Percentiles rank a stretch among this genome's conserved stretches.
These are phyloP conservation scores for Leptarthrus brevirostris DNA, from an alignment of 2,888 invertebrate species.

Conservation along the genomic window DNA sequence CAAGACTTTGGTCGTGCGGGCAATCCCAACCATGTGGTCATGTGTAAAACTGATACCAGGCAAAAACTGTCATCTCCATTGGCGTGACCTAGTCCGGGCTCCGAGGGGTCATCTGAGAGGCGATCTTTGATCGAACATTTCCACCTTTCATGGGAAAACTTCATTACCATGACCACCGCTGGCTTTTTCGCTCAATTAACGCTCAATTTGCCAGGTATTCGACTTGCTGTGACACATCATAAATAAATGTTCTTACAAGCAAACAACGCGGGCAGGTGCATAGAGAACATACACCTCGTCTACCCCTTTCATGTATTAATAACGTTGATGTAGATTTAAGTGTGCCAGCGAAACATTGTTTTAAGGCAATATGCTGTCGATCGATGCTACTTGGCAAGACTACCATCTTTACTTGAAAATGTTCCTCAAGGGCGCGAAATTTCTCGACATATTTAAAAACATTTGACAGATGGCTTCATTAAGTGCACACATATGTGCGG, in stretches of 20 bases:
- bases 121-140: neutral
- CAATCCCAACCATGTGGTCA: conserved; percentile 5
- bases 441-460: conserved; percentile 34
- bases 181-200: conserved; percentile 1
- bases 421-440: conserved; percentile 34
- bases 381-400: conserved; percentile 3
- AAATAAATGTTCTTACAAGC: conserved; percentile 29
- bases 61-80: conserved; percentile 4
- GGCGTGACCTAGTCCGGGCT: neutral
- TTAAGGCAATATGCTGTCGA: neutral
- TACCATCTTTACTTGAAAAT: neutral
- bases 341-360: neutral
- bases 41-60: conserved; percentile 21
- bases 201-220: conserved; percentile 26
- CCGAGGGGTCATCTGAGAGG: neutral
- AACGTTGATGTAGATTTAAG: neutral
- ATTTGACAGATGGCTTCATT: conserved; percentile 51
- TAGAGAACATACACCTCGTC: neutral
- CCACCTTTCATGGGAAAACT: conserved; percentile 10
- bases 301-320: too few species aligned
- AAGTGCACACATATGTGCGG: conserved; percentile 47
- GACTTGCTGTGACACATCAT: conserved; percentile 8
- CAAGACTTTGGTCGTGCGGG: neutral
- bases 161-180: neutral
- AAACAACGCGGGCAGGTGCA: conserved; percentile 29